Base-by-base conservation (phyloP, 1,140 invertebrate species). In the Eciton burchellii region DNA sequence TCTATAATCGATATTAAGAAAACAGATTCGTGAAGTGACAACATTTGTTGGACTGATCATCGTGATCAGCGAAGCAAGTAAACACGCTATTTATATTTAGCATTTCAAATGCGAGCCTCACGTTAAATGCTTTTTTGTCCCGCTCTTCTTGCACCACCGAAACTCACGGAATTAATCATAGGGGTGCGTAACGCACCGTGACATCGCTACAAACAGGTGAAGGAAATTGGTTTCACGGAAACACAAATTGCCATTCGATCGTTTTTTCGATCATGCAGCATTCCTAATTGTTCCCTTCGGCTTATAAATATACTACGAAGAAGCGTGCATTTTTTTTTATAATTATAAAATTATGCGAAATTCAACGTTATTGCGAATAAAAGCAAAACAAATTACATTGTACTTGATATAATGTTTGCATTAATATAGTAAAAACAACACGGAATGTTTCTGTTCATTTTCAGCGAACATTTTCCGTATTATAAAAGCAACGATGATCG, bases 401-500 rank as follows among this genome's bases (percentile, higher is more conserved):
- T 41, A 12, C 26, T 12, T 5, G 6, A 63, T 65, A 12, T 19
- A 35, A 73, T 56, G 43, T 47, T 47, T 47, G 1, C 16, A n/a
- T 57, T 41, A 29, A 66, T 52, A 29, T 5, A 21, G 29, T 35
- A 81, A 81, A 57, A 3, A 41, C 26, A n/a, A 52, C 11, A 14
- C 16, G 16, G 6, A 9, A 41, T 47, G 21, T 21, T 21, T 82
- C 49, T 57, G 24, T n/a, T 88, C 65, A 60, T 91, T 92, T 95
- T 92, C 93, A 98, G 97, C 5, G 96, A 97, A 88, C 96, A 96
- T 76, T 98, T 97, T 93, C 97, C 97, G 0, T 98, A 96, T 89
- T 98, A 97, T 92, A 97, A 97, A 91, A 96, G 96, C 47, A 97
- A 97, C 87, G 97, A 98, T 82, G 97, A 98, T 86, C 95, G 97